phyloP scores from a whole-genome alignment of 2,888 invertebrate species.

The Euphydryas editha region DNA sequence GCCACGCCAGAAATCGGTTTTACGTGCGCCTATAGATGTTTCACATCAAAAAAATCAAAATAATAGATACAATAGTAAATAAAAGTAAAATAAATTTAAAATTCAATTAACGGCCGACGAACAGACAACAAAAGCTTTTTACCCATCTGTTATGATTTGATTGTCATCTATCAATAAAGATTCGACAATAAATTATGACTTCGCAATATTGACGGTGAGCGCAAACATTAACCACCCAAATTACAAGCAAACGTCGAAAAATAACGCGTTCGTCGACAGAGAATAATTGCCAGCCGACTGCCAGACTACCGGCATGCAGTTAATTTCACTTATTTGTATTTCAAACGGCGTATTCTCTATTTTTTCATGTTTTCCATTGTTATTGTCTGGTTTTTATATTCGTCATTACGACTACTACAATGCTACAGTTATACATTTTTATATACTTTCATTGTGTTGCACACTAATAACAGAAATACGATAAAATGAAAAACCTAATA shows the following conservation, averaged over 20 bases:
- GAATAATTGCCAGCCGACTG: constrained; percentile 68
- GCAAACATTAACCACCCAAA: constrained; percentile 66
- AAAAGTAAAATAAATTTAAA: not conserved
- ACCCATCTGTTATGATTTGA: constrained; percentile 38
- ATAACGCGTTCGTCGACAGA: constrained; percentile 61
- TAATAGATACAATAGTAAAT: not conserved
- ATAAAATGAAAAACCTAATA: too few species aligned
- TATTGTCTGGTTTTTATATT: constrained; percentile 27
- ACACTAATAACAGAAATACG: too few species aligned
- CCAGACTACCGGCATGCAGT: constrained; percentile 61
- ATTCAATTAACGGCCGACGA: not conserved
- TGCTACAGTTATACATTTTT: constrained; percentile 2
- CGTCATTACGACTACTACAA: constrained; percentile 10
- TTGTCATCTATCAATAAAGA: constrained; percentile 68
- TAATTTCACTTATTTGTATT: constrained; percentile 70
- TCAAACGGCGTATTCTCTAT: constrained; percentile 45
- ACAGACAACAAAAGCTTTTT: constrained; percentile 6
- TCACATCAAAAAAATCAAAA: not conserved
- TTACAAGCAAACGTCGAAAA: constrained; percentile 69
- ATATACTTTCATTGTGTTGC: not conserved
- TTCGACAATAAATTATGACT: constrained; percentile 67
- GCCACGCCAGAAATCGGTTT: too few species aligned
- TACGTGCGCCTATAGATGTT: too few species aligned
- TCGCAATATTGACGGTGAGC: constrained; percentile 56
- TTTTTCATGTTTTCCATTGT: constrained; percentile 28